Conservation (phyloP, 2,888 invertebrate genomes). For the Synergus laeviventris region DNA sequence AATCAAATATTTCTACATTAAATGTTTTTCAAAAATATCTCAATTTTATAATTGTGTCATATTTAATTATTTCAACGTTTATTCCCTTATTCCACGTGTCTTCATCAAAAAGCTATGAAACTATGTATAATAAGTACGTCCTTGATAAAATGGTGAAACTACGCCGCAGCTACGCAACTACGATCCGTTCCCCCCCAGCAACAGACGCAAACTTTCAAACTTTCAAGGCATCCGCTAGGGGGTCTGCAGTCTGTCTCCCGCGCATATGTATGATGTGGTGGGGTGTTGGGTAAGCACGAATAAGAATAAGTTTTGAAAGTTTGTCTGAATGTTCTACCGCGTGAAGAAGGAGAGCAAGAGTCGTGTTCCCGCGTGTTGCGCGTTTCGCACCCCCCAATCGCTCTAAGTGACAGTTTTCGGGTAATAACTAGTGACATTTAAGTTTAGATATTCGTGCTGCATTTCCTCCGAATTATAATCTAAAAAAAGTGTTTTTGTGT, state of each 20-base stretch:
- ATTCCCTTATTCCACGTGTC: not conserved
- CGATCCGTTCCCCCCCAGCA: conserved; percentile 39
- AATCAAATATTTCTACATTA: not conserved
- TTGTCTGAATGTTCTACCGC: conserved; percentile 35
- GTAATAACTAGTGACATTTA: conserved; percentile 20
- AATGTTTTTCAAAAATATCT: not conserved
- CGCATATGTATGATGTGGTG: conserved; percentile 16
- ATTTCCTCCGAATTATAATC: conserved; percentile 28
- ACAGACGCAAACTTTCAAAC: not conserved
- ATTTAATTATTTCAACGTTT: not conserved
- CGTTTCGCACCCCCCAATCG: conserved; percentile 48
- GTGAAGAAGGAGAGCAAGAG: conserved; percentile 33
- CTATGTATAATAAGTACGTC: not conserved
- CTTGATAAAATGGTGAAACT: not conserved
- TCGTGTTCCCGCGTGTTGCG: conserved; percentile 32
- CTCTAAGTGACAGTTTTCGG: conserved; percentile 40
- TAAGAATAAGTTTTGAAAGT: conserved; percentile 38
- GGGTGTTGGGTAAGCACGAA: conserved; percentile 36
- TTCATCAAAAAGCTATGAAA: not conserved
- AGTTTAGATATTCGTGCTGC: not conserved
- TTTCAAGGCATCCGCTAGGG: no score
- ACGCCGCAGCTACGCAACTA: conserved; percentile 34
- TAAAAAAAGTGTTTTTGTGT: conserved; percentile 23
- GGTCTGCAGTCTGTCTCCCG: no score
- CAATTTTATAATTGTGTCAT: not conserved